These are phyloP conservation scores for Corythornis cristatus DNA, from an alignment of 2,113 vertebrate genomes.

Conservation along the genomic window DNA sequence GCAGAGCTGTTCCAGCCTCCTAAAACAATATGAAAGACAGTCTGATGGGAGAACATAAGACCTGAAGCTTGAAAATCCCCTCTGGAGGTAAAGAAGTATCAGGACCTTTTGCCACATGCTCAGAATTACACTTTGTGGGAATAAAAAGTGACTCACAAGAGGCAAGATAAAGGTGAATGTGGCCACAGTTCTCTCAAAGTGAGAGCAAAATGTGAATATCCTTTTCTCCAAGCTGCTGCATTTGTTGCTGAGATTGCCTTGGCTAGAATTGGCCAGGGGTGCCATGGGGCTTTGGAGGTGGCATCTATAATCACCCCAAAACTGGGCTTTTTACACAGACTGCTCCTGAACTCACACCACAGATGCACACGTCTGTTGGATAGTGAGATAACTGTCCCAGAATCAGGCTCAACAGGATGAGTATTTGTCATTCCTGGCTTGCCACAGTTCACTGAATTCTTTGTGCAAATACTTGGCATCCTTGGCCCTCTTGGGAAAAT, in stretches of 20 bases:
- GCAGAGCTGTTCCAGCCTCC: no score
- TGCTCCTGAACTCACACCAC: background rate
- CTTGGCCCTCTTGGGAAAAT: background rate
- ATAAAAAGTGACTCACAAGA: background rate
- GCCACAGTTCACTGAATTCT: background rate
- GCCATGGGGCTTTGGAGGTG: background rate
- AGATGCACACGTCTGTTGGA: background rate
- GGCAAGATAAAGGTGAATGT: rapidly evolving
- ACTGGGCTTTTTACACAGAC: background rate
- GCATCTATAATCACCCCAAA: background rate
- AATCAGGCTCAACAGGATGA: background rate
- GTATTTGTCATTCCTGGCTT: background rate
- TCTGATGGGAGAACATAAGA: background rate
- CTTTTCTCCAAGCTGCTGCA: background rate
- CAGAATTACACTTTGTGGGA: background rate
- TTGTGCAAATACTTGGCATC: background rate
- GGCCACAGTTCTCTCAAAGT: background rate
- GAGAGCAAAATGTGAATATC: background rate
- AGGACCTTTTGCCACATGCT: background rate
- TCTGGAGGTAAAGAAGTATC: background rate
- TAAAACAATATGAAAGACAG: background rate
- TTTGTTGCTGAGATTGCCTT: background rate
- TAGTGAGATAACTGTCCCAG: background rate
- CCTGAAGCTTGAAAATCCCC: background rate
- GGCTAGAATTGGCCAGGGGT: background rate